Base-by-base conservation (phyloP, 2,888 invertebrate genomes). In the Balanococcus diminutus region DNA sequence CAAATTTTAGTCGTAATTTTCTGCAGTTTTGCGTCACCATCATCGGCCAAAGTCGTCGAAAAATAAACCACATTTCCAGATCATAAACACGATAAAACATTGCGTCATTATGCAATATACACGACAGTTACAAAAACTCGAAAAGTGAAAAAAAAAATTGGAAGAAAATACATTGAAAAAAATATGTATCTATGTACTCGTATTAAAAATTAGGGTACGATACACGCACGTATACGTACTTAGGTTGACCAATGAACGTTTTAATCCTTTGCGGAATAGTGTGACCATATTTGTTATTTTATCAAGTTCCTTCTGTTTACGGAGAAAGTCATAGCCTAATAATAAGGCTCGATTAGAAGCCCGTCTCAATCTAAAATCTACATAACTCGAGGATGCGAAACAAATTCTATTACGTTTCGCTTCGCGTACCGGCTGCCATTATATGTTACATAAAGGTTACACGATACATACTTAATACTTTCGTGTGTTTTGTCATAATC, bases 301-400 rank as follows among this genome's bases (percentile, higher is more conserved):
- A 32, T 36, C 36, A 79, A 79, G 75, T 79, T 19, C 75, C 75
- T 79, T 79, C 75, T 79, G 75, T 79, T 79, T 79, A 79, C 75
- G 75, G 75, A 79, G 75, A 79, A 79, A 79, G 75, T 79, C 75
- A 79, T 36, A 79, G 75, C 36, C 36, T 79, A 79, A 79, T 79
- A 79, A 79, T 79, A 79, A 79, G 75, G 36, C 72, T 28, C 32
- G 31, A 79, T 79, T 31, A 36, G 75, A 79, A 79, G 75, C 75
- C 75, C 75, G 75, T 79, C 75, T 79, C 75, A 79, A 79, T 79
- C 75, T 79, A 79, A 79, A 79, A 79, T 79, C 75, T 79, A 79
- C 75, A 79, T 79, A 79, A 79, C 75, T 79, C 75, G 75, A 79
- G 75, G 75, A 79, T 79, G 75, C 75, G 75, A 79, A 79, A 79